A percentile compares a stretch with the other conserved stretches of the same genome.
Conservation (phyloP, 2,888 invertebrate species). For the Lathronympha strigana region DNA sequence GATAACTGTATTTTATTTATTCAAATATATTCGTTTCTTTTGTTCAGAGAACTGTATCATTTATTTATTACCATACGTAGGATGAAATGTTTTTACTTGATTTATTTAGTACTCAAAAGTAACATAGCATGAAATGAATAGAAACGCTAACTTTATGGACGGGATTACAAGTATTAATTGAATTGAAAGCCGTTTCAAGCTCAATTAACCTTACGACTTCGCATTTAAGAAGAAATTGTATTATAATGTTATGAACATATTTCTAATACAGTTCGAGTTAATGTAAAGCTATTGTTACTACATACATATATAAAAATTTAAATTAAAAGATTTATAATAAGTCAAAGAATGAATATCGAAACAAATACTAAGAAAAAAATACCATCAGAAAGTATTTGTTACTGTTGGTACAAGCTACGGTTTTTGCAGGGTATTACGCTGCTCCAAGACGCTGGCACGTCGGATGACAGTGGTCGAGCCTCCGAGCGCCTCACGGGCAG, state of each 20-base stretch:
- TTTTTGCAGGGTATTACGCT: constrained; percentile 88
- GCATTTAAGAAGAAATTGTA: neutral
- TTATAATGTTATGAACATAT: neutral
- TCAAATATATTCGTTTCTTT: constrained; percentile 15
- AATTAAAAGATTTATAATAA: neutral
- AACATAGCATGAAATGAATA: neutral
- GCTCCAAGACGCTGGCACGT: constrained; percentile 91
- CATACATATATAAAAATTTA: neutral
- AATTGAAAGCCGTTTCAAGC: neutral
- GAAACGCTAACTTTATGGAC: neutral
- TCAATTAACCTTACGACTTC: constrained; percentile 5
- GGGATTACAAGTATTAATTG: neutral
- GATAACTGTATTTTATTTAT: constrained; percentile 23
- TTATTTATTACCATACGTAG: neutral
- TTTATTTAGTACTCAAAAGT: neutral
- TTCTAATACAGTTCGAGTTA: neutral
- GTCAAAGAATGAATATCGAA: neutral
- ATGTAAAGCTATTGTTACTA: neutral
- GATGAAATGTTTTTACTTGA: neutral
- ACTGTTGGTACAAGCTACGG: constrained; percentile 39
- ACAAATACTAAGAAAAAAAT: constrained; percentile 12
- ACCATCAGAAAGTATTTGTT: constrained; percentile 14
- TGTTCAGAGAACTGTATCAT: neutral
- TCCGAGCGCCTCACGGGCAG: constrained; percentile 92
- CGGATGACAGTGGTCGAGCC: constrained; percentile 93